Evolutionary conservation across 2,797 vertebrate species (phyloP).

Genomic region (Carapus acus): DNA sequence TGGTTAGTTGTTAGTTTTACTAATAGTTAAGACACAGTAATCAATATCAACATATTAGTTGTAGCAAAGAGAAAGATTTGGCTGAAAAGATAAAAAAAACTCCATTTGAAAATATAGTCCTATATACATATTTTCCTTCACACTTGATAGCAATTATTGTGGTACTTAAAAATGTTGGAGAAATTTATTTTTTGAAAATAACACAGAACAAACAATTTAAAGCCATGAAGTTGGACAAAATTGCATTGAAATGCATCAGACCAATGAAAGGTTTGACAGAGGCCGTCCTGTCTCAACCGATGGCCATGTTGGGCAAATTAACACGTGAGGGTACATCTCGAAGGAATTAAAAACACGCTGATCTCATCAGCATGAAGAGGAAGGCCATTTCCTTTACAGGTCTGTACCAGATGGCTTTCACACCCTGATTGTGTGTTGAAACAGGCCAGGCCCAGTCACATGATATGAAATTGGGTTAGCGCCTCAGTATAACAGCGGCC

Average conservation of each 20-base stretch:
- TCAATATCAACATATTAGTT: too few species aligned
- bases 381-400: conserved; percentile 74
- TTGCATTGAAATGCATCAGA: conserved; percentile 13
- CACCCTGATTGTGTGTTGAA: conserved; percentile 64
- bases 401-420: conserved; percentile 74
- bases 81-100: too few species aligned
- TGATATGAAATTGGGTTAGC: conserved; percentile 83
- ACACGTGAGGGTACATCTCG: conserved; percentile 76
- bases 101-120: too few species aligned
- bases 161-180: too few species aligned
- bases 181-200: too few species aligned
- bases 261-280: conserved; percentile 40
- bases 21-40: too few species aligned
- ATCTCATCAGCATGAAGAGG: conserved; percentile 79
- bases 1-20: too few species aligned
- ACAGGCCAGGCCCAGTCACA: conserved; percentile 66
- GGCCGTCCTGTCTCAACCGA: conserved; percentile 55
- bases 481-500: conserved; percentile 66
- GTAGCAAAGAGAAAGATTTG: too few species aligned
- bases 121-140: too few species aligned
- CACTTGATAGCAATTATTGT: too few species aligned
- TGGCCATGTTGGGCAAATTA: conserved; percentile 79
- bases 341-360: conserved; percentile 78
- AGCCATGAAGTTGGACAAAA: background rate
- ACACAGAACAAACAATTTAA: conserved; percentile 16